Percentiles rank a stretch among this genome's conserved stretches.
Conservation (phyloP, 2,888 invertebrate genomes). For the Epinotia brunnichana region DNA sequence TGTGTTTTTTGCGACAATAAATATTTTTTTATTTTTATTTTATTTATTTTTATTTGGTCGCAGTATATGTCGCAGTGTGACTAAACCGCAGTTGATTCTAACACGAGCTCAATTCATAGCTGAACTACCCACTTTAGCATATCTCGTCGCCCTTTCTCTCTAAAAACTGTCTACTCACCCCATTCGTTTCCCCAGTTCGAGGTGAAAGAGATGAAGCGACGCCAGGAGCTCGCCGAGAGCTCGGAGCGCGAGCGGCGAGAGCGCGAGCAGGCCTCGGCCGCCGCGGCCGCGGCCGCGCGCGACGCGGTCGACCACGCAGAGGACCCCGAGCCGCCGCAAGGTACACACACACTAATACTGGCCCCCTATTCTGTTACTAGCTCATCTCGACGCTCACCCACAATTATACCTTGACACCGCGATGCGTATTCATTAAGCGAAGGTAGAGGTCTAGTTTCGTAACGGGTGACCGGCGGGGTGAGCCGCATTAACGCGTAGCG, state of each 20-base stretch:
- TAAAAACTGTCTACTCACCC: not conserved
- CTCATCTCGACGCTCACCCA: no score
- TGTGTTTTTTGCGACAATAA: no score
- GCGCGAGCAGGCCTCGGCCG: conserved; percentile 80
- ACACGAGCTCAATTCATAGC: conserved; percentile 8
- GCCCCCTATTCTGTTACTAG: no score
- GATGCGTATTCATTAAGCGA: no score
- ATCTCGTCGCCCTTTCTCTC: not conserved
- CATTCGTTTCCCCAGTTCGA: conserved; percentile 90
- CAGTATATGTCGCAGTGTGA: conserved; percentile 25
- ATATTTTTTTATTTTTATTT: no score
- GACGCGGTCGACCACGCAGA: conserved; percentile 73
- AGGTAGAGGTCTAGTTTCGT: no score
- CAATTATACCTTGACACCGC: no score
- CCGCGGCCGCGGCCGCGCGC: conserved; percentile 68
- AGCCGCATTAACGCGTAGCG: no score
- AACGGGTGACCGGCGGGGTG: no score
- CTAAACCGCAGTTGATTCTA: conserved; percentile 29
- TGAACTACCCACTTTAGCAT: not conserved
- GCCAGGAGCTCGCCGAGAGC: conserved; percentile 93
- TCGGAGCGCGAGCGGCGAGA: conserved; percentile 89
- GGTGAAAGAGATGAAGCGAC: conserved; percentile 96
- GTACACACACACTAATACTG: conserved; percentile 51
- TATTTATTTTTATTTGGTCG: not conserved
- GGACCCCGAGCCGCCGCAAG: conserved; percentile 69